A percentile compares a stretch with the other conserved stretches of the same genome.
These are phyloP conservation scores for Norana najaformis DNA, from an alignment of 2,888 invertebrate species.

Conservation along the genomic window DNA sequence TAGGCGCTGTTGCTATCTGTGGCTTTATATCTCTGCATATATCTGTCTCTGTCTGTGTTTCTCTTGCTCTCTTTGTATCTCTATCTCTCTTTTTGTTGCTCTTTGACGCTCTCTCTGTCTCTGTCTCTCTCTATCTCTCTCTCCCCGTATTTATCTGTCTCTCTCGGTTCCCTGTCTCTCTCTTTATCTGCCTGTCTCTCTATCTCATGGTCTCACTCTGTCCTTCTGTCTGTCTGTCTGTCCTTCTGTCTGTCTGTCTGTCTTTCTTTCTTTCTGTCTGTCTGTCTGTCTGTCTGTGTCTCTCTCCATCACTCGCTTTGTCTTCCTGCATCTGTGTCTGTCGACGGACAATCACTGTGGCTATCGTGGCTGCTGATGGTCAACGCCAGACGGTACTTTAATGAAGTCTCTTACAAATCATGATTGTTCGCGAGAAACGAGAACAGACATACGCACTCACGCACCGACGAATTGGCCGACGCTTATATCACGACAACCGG, in stretches of 20 bases:
- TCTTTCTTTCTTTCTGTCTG: neutral
- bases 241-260: neutral
- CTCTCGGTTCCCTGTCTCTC: neutral
- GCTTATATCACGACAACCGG: neutral
- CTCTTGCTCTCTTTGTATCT: neutral
- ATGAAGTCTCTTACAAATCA: conserved; percentile 13
- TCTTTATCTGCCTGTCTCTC: neutral
- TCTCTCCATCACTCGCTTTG: neutral
- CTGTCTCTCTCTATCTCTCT: neutral
- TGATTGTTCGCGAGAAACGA: conserved; percentile 5
- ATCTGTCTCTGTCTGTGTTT: neutral
- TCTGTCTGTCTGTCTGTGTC: neutral
- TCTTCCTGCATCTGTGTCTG: neutral
- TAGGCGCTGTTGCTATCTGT: too few species aligned
- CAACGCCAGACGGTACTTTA: neutral
- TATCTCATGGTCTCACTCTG: neutral
- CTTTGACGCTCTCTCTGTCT: neutral
- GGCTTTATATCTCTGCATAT: neutral
- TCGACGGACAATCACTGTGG: neutral
- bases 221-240: neutral
- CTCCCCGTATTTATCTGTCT: neutral
- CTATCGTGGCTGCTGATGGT: neutral
- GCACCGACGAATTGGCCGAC: neutral
- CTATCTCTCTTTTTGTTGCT: too few species aligned
- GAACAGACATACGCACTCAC: neutral